phyloP scores from a whole-genome alignment of 1,140 invertebrate genomes.

The Sipha flava region DNA sequence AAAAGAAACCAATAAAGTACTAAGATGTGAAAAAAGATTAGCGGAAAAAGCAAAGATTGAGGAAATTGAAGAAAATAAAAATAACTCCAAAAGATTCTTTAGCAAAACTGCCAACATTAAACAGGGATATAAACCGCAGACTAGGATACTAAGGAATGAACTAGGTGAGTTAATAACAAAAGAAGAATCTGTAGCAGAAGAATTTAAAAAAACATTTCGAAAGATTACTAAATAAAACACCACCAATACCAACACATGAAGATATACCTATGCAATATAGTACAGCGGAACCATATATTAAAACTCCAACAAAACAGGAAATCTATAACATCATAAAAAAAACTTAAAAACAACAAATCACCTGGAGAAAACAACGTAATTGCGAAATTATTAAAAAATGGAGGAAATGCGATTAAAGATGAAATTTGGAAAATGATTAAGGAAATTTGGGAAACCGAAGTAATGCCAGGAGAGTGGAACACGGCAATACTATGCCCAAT shows the following conservation, averaged over 20 bases:
- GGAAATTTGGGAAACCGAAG: conserved; percentile 33
- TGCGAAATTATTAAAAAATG: conserved; percentile 36
- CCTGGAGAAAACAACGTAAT: conserved; percentile 5
- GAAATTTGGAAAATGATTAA: conserved; percentile 15
- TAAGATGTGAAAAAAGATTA: not conserved
- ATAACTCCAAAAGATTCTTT: not conserved
- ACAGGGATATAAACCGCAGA: not conserved
- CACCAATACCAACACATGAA: not conserved
- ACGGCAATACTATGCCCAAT: conserved; percentile 29
- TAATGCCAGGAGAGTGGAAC: conserved; percentile 37
- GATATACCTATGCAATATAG: not conserved
- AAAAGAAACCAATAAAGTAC: not conserved
- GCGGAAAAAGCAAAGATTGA: not conserved
- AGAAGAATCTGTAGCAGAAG: not conserved
- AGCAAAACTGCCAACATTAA: not conserved
- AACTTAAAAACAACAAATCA: conserved; percentile 36
- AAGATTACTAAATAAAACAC: not conserved
- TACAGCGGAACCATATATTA: not conserved
- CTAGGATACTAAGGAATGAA: not conserved
- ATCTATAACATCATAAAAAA: conserved; percentile 28
- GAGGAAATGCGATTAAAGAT: conserved; percentile 30
- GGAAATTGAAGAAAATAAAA: not conserved
- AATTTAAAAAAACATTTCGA: not conserved
- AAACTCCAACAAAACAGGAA: conserved; percentile 16
- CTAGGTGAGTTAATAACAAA: not conserved